Conservation (phyloP, 35 echinoderm and acorn worm genomes). For the Apostichopus californicus region DNA sequence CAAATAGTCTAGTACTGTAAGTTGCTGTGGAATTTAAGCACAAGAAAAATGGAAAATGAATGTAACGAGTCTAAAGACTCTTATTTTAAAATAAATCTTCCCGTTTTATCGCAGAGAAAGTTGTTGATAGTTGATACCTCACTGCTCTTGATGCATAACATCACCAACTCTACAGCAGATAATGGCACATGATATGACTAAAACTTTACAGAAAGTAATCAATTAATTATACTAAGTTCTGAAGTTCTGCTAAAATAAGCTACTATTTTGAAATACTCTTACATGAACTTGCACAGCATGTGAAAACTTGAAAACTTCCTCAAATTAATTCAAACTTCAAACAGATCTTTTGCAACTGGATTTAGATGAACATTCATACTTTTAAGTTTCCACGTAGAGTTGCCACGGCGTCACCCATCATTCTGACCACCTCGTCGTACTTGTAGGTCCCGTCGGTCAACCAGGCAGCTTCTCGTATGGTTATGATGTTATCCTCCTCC, state of each 20-base stretch:
- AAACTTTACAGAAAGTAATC: no score
- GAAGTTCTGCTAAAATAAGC: background rate
- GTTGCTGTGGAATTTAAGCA: constrained; percentile 54
- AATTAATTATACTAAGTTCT: background rate
- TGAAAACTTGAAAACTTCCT: background rate
- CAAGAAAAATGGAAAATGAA: background rate
- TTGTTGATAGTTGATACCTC: no score
- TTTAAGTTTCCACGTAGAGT: constrained; percentile 85
- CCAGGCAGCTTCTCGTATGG: constrained; percentile 97
- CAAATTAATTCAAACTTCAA: background rate
- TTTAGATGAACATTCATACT: constrained; percentile 30
- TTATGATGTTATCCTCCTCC: constrained; percentile 92
- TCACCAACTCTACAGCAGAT: no score
- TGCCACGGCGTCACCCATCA: constrained; percentile 96
- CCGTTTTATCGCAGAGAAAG: no score
- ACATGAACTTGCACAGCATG: background rate
- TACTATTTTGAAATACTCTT: background rate
- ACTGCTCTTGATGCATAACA: no score
- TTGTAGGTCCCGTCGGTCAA: constrained; percentile 95
- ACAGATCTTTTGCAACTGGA: background rate
- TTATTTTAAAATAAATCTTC: no score
- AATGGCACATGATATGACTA: no score
- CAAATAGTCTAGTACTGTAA: constrained; percentile 84
- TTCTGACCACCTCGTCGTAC: constrained; percentile 96
- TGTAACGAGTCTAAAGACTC: background rate